A percentile compares a stretch with the other conserved stretches of the same genome.
Conservation (phyloP, 1,140 invertebrate genomes). For the Trialeurodes vaporariorum region DNA sequence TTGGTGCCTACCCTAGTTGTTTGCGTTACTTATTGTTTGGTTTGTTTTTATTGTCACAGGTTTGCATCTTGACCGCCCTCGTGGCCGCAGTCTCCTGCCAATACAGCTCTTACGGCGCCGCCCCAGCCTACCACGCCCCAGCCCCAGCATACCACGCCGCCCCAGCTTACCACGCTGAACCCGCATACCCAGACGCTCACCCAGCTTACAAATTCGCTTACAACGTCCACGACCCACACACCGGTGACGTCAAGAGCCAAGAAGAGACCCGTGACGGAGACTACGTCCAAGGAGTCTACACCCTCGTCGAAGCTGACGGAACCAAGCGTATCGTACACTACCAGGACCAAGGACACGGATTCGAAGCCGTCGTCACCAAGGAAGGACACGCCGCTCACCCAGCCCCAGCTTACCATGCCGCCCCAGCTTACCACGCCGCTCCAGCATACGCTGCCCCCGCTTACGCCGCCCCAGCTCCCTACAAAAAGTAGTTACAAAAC, state of each 20-base stretch:
- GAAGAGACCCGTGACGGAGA: conserved; percentile 44
- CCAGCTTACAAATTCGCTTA: conserved; percentile 39
- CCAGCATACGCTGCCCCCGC: not conserved
- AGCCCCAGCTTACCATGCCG: not conserved
- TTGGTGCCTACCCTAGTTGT: no score
- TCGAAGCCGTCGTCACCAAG: conserved; percentile 22
- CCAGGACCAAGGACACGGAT: conserved; percentile 36
- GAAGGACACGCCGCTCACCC: conserved; percentile 9
- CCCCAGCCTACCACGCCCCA: conserved; percentile 7
- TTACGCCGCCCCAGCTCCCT: not conserved
- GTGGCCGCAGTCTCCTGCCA: conserved; percentile 14
- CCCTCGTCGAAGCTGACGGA: conserved; percentile 42
- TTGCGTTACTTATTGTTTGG: no score
- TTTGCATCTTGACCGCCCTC: conserved; percentile 25
- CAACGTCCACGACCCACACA: conserved; percentile 40
- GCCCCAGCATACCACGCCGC: conserved; percentile 7
- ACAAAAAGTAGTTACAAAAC: not conserved
- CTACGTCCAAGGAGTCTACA: conserved; percentile 33
- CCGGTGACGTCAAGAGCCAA: conserved; percentile 46
- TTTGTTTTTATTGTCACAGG: not conserved
- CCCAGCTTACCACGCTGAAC: not conserved
- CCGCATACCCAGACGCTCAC: conserved; percentile 14
- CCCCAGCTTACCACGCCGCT: not conserved
- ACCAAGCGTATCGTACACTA: conserved; percentile 41
- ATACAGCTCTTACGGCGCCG: conserved; percentile 7